Evolutionary conservation across 2,888 invertebrate species (phyloP).

Genomic region (Lottia scabra): DNA sequence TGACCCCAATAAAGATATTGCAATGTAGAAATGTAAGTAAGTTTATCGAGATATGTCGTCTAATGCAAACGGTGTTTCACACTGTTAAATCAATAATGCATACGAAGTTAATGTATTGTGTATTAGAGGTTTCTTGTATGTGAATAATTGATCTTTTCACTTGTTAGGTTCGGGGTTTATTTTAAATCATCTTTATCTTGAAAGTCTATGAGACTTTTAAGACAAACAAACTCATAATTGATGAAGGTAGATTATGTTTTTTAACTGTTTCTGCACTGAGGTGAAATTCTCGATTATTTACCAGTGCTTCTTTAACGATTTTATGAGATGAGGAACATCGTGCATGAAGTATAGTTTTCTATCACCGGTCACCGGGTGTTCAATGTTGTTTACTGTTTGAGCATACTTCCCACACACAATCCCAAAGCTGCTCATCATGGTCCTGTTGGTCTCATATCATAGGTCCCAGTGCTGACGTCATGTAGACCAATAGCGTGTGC

Average conservation of each 20-base stretch:
- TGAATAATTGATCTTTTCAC: neutral
- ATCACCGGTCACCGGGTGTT: neutral
- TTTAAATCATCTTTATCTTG: neutral
- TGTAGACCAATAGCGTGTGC: neutral
- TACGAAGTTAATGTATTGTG: too few species aligned
- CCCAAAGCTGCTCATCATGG: neutral
- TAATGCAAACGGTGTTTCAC: too few species aligned
- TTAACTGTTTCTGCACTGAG: neutral
- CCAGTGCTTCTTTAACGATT: neutral
- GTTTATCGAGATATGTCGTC: too few species aligned
- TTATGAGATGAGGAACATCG: neutral
- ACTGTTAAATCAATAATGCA: too few species aligned
- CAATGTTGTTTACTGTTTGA: neutral
- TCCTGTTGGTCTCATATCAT: neutral
- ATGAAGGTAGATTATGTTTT: neutral
- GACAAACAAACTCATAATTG: neutral
- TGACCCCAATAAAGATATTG: too few species aligned
- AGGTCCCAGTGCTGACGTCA: neutral
- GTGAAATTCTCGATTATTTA: neutral
- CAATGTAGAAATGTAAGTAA: too few species aligned
- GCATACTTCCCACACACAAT: neutral
- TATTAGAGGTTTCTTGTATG: too few species aligned
- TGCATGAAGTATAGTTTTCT: neutral
- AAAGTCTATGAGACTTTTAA: neutral
- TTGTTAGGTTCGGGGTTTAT: neutral